Percentiles rank a stretch among this genome's conserved stretches.
phyloP scores from a whole-genome alignment of 2,888 invertebrate genomes.

The Blera fallax region DNA sequence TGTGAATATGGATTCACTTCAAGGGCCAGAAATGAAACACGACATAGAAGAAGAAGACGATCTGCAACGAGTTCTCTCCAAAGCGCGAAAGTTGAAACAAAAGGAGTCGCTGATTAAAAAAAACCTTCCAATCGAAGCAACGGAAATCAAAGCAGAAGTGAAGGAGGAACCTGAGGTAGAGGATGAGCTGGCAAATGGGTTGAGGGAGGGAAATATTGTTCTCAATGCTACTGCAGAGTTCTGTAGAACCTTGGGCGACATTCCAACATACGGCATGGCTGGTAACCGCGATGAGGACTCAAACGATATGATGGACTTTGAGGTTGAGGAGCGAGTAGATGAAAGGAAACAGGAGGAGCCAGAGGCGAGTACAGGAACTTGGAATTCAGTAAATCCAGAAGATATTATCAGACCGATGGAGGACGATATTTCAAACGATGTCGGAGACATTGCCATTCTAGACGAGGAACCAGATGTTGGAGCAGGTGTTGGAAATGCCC shows the following conservation, averaged over 20 bases:
- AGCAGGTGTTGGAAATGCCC: constrained; percentile 95
- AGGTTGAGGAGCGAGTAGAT: constrained; percentile 79
- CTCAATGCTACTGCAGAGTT: constrained; percentile 98
- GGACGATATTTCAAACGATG: constrained; percentile 82
- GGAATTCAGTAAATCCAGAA: constrained; percentile 90
- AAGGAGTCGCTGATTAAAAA: constrained; percentile 80
- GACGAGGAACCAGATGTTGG: constrained; percentile 97
- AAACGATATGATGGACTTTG: constrained; percentile 83
- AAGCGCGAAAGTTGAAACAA: constrained; percentile 87
- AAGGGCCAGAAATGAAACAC: constrained; percentile 80
- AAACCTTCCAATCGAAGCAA: constrained; percentile 74
- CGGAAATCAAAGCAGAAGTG: constrained; percentile 83
- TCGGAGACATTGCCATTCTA: constrained; percentile 83
- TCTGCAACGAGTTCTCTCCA: constrained; percentile 87
- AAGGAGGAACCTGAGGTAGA: constrained; percentile 81
- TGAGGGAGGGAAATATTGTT: constrained; percentile 85
- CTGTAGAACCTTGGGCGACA: constrained; percentile 96
- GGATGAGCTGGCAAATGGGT: constrained; percentile 74
- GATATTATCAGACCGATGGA: constrained; percentile 81
- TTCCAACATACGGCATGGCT: constrained; percentile 95
- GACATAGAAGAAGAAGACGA: constrained; percentile 87
- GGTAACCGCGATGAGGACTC: constrained; percentile 94
- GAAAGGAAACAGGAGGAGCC: constrained; percentile 81
- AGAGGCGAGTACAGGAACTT: constrained; percentile 86
- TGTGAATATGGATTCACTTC: constrained; percentile 82